phyloP scores from a whole-genome alignment of 2,113 vertebrate species.

The Psilopsiagon aurifrons region DNA sequence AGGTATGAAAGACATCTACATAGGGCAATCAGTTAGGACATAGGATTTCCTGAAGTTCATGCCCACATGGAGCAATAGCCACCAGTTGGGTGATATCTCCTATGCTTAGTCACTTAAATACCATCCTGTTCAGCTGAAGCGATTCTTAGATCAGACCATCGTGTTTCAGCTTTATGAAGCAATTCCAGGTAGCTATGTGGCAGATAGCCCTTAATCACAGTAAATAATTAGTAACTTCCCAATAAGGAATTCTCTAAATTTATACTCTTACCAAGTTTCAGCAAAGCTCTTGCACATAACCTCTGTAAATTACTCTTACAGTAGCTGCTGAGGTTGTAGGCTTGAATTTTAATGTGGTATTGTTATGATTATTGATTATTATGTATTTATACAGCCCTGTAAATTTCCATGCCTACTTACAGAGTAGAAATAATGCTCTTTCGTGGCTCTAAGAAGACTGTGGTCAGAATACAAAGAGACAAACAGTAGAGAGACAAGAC shows the following conservation, averaged over 20 bases:
- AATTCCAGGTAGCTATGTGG: neutral
- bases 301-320: neutral
- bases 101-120: neutral
- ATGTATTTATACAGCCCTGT: slow-evolving; percentile 19
- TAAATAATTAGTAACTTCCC: neutral
- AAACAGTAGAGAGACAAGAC: neutral
- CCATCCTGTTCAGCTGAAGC: neutral
- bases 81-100: too few species aligned
- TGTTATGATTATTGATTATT: slow-evolving; percentile 58
- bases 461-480: neutral
- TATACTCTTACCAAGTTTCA: slow-evolving; percentile 1
- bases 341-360: slow-evolving; percentile 29
- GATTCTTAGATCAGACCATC: neutral
- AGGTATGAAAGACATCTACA: neutral
- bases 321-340: neutral
- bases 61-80: neutral
- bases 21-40: neutral
- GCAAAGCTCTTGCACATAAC: neutral
- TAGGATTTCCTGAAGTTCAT: neutral
- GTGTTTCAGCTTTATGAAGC: neutral
- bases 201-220: neutral
- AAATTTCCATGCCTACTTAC: slow-evolving; percentile 16
- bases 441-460: neutral
- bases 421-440: neutral
- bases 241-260: neutral